Evolutionary conservation across 2,797 vertebrate species (phyloP).

Genomic region (Myripristis jacobus): DNA sequence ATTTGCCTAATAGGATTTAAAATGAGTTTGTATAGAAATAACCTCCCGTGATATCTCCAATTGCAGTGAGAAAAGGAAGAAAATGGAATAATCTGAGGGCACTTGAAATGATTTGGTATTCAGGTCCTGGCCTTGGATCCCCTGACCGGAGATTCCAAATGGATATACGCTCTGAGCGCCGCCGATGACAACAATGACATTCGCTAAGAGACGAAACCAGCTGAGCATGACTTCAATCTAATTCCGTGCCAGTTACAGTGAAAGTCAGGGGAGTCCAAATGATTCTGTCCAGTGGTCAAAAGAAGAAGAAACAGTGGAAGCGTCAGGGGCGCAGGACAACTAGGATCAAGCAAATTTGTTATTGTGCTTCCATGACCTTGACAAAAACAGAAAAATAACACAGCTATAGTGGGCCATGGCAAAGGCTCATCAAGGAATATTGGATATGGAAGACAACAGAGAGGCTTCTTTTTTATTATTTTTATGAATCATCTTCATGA

Average conservation of each 20-base stretch:
- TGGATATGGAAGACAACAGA: neutral
- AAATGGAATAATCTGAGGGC: constrained; percentile 43
- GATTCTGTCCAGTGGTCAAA: constrained; percentile 65
- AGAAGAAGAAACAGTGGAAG: constrained; percentile 40
- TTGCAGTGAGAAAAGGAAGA: neutral
- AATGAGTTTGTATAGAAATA: constrained; percentile 22
- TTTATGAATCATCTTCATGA: neutral
- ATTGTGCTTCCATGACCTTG: constrained; percentile 7
- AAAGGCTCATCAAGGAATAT: neutral
- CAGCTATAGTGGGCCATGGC: neutral
- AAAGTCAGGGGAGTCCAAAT: constrained; percentile 69
- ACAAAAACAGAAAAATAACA: constrained; percentile 11
- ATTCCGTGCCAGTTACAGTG: constrained; percentile 67
- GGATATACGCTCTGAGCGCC: constrained; percentile 27
- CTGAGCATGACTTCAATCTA: constrained; percentile 79
- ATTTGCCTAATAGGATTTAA: neutral
- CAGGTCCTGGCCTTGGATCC: constrained; percentile 22
- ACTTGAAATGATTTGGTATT: constrained; percentile 59
- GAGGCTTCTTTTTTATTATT: neutral
- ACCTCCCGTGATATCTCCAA: neutral
- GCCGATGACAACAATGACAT: constrained; percentile 70
- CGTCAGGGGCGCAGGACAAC: constrained; percentile 20
- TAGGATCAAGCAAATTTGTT: constrained; percentile 29
- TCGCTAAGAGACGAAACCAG: constrained; percentile 59
- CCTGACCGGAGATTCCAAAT: constrained; percentile 46